Conservation (phyloP, 2,888 invertebrate genomes). For the Tetragnatha montana region DNA sequence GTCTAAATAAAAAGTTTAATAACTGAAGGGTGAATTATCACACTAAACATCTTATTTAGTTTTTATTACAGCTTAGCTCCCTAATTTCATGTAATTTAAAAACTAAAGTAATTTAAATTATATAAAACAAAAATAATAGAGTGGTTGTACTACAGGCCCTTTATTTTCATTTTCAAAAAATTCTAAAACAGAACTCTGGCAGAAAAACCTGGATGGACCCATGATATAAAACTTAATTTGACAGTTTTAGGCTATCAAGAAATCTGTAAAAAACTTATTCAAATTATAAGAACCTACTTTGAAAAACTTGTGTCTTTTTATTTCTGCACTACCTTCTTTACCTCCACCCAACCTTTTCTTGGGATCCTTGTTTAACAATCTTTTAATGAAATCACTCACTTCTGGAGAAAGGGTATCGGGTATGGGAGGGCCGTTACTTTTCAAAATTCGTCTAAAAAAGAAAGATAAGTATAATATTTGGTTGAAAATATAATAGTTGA, state of each 20-base stretch:
- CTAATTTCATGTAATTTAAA: too few species aligned
- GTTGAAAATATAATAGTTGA: too few species aligned
- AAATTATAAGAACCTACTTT: constrained; percentile 78
- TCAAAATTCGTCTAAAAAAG: constrained; percentile 84
- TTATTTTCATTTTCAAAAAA: too few species aligned
- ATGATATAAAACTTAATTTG: neutral
- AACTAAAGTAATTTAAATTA: too few species aligned
- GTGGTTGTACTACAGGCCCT: too few species aligned
- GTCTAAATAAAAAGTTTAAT: too few species aligned
- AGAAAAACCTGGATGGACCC: too few species aligned
- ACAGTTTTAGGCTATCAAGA: neutral
- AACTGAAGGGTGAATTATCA: too few species aligned
- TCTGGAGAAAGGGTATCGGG: constrained; percentile 86
- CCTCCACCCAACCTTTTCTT: constrained; percentile 90
- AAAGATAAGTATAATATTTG: neutral
- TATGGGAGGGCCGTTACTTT: constrained; percentile 92
- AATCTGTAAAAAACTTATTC: neutral
- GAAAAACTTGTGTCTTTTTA: constrained; percentile 94
- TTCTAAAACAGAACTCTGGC: too few species aligned
- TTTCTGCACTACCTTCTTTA: constrained; percentile 87
- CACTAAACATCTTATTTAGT: too few species aligned
- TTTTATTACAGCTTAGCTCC: too few species aligned
- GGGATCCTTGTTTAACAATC: constrained; percentile 92
- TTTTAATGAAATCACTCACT: constrained; percentile 86
- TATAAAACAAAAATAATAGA: too few species aligned